Evolutionary conservation across 2,113 vertebrate species (phyloP), one percentile per base, ranked within the genome.

Genomic region (Microtus pennsylvanicus): DNA sequence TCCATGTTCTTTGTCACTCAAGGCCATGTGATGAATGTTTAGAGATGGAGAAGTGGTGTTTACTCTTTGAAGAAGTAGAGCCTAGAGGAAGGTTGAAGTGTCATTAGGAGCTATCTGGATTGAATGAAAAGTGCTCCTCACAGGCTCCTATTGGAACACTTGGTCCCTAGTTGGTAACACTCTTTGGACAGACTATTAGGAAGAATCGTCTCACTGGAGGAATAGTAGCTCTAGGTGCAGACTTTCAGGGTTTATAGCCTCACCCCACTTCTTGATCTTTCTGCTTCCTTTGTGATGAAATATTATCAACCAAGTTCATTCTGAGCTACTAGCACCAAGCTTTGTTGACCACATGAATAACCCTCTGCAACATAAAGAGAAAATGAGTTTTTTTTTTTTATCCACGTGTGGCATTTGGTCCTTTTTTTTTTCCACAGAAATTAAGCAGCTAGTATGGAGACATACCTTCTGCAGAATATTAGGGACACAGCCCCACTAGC

Each of bases 281-380:
- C 14, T 83, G 24, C 38, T 45, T 42, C 5, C 14, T 85, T 16
- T 5, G 26, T 45, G 26, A 45, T 65, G 4, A n/a, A 85, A 45
- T 45, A 85, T 9, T 4, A 17, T 26, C 58, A 42, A 30, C 24
- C 13, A 63, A 42, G 7, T 63, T 83, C 24, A 83, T 83, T 63
- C n/a, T 42, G 14, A 63, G 13, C 5, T 24, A 17, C 24, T 7
- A 9, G 16, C 9, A 6, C 14, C 2, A 14, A 45, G 0, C 72
- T 85, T 65, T 45, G 19, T 16, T 65, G 4, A 45, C 14, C 11
- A 45, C 14, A 45, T 3, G 7, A 4, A 33, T 7, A 30, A 2
- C 2, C 38, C 6, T 13, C 21, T 82, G 16, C 28, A 16, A 14
- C 22, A 28, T 16, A 42, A 14, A 83, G n/a, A 26, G 1, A 63